These are phyloP conservation scores for Rattus norvegicus DNA, from an alignment of 2,113 vertebrate genomes.

Conservation along the genomic window GRCr8 NC_086026.1:53986001-53986500, in stretches of 20 bases:
- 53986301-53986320: background rate
- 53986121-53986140: background rate
- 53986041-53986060: background rate
- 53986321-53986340: background rate
- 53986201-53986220: conserved; percentile 5
- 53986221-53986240: background rate
- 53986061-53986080: background rate
- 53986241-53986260: background rate
- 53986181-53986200: background rate
- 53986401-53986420: background rate
- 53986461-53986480: background rate
- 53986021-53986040: background rate
- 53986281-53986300: background rate
- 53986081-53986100: background rate
- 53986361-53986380: background rate
- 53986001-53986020: background rate
- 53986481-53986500: background rate
- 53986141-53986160: background rate
- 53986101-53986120: background rate
- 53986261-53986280: background rate
- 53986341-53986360: background rate
- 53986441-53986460: background rate
- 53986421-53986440: background rate
- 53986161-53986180: background rate
- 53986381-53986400: background rate